Evolutionary conservation across 2,797 vertebrate genomes (phyloP).

Genomic region (Remorina albescens): DNA sequence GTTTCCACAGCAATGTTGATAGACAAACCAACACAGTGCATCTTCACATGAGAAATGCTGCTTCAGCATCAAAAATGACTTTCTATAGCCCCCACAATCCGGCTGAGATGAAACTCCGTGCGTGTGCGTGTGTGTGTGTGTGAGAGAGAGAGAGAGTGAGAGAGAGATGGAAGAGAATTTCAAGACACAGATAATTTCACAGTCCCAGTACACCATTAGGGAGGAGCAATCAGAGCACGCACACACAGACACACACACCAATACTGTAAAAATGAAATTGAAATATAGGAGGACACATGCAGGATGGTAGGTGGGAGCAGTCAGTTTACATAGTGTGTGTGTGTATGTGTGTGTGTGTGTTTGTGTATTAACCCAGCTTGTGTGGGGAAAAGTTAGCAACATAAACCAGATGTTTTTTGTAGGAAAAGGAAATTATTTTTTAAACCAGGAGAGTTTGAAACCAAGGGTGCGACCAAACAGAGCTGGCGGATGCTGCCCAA

Average conservation of each 20-base stretch:
- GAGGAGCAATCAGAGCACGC: constrained; percentile 17
- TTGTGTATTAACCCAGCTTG: too few relatives aligned
- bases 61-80: constrained; percentile 52
- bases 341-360: neutral
- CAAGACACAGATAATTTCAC: constrained; percentile 49
- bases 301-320: too few relatives aligned
- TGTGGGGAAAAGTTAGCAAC: too few relatives aligned
- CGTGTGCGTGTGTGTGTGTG: constrained; percentile 12
- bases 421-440: too few relatives aligned
- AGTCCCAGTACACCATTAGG: constrained; percentile 35
- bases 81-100: constrained; percentile 42
- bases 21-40: constrained; percentile 13
- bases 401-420: too few relatives aligned
- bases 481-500: too few relatives aligned
- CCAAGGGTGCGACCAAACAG: too few relatives aligned
- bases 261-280: neutral
- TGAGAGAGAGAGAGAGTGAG: neutral
- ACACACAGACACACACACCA: neutral
- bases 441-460: too few relatives aligned
- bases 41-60: constrained; percentile 29
- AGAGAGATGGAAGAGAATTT: constrained; percentile 42
- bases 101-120: constrained; percentile 38
- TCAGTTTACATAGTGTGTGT: neutral
- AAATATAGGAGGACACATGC: neutral
- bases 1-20: constrained; percentile 52